These are phyloP conservation scores for Myiothlypis coronata DNA, from an alignment of 2,797 vertebrate species.

Conservation along the genomic window DNA sequence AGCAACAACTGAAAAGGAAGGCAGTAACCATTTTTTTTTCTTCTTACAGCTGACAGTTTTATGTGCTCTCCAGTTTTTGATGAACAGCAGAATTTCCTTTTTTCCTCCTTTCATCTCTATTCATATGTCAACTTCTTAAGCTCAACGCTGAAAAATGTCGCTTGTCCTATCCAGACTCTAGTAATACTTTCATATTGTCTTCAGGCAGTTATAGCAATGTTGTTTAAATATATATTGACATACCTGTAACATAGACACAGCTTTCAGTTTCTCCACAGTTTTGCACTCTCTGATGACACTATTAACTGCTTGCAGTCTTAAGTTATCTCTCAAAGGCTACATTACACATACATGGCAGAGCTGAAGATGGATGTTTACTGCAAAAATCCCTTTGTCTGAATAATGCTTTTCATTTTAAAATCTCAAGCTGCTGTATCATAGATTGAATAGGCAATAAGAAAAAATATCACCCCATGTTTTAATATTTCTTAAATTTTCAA, in stretches of 20 bases:
- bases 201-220: not conserved
- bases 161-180: not conserved
- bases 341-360: not conserved
- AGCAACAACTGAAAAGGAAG: slow-evolving; percentile 12
- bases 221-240: slow-evolving; percentile 8
- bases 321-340: not conserved
- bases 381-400: not conserved
- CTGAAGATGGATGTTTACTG: not conserved
- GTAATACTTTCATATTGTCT: not conserved
- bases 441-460: not conserved
- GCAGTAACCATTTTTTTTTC: not conserved
- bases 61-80: slow-evolving; percentile 7
- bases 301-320: not conserved
- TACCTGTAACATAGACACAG: not conserved
- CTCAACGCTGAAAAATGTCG: slow-evolving; percentile 26
- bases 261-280: not conserved
- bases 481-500: not conserved
- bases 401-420: not conserved
- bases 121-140: slow-evolving; percentile 15
- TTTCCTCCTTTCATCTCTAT: slow-evolving; percentile 24
- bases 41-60: slow-evolving; percentile 36
- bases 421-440: not conserved
- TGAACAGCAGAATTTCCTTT: slow-evolving; percentile 16
- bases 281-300: not conserved
- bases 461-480: not conserved